Percentiles rank a stretch among this genome's conserved stretches.
Evolutionary conservation across 2,888 invertebrate genomes (phyloP).

Genomic region (Agelastica alni): DNA sequence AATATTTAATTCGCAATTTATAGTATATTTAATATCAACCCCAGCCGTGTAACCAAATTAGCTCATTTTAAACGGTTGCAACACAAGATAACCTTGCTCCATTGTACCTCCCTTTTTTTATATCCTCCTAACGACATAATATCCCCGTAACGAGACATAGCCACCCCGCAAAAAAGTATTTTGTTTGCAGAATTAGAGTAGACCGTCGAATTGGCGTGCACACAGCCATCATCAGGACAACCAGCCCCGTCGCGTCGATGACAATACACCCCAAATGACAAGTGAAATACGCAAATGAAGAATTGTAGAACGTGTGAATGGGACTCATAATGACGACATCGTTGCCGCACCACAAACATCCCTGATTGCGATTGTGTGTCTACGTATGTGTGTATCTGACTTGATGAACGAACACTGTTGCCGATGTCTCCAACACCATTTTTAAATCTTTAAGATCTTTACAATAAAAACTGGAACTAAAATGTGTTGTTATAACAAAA

Average conservation of each 20-base stretch:
- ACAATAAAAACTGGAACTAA: too few relatives aligned
- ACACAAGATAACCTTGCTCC: background rate
- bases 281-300: constrained; percentile 63
- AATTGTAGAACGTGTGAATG: constrained; percentile 59
- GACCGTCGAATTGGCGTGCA: constrained; percentile 24
- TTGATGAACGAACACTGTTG: background rate
- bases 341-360: constrained; percentile 36
- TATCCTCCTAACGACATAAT: constrained; percentile 18
- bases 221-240: constrained; percentile 14
- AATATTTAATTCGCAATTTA: too few relatives aligned
- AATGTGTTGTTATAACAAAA: too few relatives aligned
- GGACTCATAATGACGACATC: constrained; percentile 55
- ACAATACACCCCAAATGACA: constrained; percentile 61
- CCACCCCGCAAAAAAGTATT: constrained; percentile 13
- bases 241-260: constrained; percentile 32
- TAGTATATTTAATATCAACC: background rate
- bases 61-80: background rate
- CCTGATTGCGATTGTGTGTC: constrained; percentile 37
- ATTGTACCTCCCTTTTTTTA: background rate
- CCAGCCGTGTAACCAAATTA: background rate
- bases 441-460: too few relatives aligned
- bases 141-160: constrained; percentile 10
- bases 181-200: constrained; percentile 22
- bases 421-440: too few relatives aligned
- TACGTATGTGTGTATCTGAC: background rate